Evolutionary conservation across 2,888 invertebrate species (phyloP).

Genomic region (Rhimphoctona megacephalus): DNA sequence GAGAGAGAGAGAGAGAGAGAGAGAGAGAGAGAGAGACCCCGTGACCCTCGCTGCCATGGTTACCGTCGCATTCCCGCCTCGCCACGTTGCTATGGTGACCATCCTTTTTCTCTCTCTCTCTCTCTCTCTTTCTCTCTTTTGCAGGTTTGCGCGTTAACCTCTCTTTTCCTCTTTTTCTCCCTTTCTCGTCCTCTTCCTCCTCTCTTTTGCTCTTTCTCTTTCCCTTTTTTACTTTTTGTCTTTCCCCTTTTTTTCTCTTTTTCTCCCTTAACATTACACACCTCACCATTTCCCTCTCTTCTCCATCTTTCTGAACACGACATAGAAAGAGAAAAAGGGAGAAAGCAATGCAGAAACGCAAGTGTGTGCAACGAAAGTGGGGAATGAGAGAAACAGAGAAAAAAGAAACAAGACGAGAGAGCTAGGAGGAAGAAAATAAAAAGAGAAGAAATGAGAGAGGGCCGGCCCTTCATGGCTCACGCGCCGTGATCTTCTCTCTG

Average conservation of each 20-base stretch:
- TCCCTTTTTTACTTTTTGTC: slow-evolving; percentile 10
- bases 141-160: slow-evolving; percentile 54
- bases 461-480: slow-evolving; percentile 69
- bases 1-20: slow-evolving; percentile 72
- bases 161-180: slow-evolving; percentile 19
- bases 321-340: slow-evolving; percentile 61
- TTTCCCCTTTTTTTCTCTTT: slow-evolving; percentile 63
- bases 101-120: slow-evolving; percentile 67
- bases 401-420: slow-evolving; percentile 16
- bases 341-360: slow-evolving; percentile 57
- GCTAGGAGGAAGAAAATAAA: slow-evolving; percentile 28
- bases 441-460: slow-evolving; percentile 44
- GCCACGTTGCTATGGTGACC: slow-evolving; percentile 87
- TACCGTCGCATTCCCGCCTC: slow-evolving; percentile 85
- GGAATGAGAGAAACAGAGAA: slow-evolving; percentile 52
- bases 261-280: slow-evolving; percentile 66
- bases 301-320: slow-evolving; percentile 22
- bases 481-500: slow-evolving; percentile 54
- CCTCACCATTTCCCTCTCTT: slow-evolving; percentile 63
- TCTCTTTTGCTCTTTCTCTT: slow-evolving; percentile 64
- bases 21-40: slow-evolving; percentile 70
- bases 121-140: slow-evolving; percentile 31
- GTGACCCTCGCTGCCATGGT: slow-evolving; percentile 83
- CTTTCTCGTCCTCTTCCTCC: slow-evolving; percentile 63
- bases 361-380: slow-evolving; percentile 55